Percentiles rank a stretch among this genome's conserved stretches.
These are phyloP conservation scores for Cynaeus angustus DNA, from an alignment of 2,888 invertebrate genomes.

Conservation along the genomic window DNA sequence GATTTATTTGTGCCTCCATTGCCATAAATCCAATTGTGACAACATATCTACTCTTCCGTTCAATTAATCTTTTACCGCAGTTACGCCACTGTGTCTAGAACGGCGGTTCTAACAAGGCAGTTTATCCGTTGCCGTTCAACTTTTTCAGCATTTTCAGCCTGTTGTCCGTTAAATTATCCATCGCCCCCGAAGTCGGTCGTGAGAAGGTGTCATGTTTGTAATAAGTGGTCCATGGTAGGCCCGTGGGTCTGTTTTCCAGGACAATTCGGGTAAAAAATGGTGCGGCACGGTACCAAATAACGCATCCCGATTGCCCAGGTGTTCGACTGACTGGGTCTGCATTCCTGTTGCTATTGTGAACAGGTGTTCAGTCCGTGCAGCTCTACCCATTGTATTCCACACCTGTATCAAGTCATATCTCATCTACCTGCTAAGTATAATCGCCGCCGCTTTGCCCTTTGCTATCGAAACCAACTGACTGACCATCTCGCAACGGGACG, in stretches of 20 bases:
- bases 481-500: conserved; percentile 11
- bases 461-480: conserved; percentile 20
- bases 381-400: conserved; percentile 64
- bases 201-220: conserved; percentile 32
- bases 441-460: conserved; percentile 49
- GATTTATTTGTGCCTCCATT: too few relatives aligned
- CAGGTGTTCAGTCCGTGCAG: conserved; percentile 63
- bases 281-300: conserved; percentile 46
- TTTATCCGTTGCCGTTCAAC: not conserved
- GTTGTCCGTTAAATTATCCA: not conserved
- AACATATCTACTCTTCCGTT: too few relatives aligned
- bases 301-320: conserved; percentile 63
- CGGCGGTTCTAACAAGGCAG: too few relatives aligned
- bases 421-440: conserved; percentile 65
- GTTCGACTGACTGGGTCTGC: conserved; percentile 65
- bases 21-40: too few relatives aligned
- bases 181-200: conserved; percentile 29
- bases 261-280: conserved; percentile 43
- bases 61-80: too few relatives aligned
- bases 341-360: conserved; percentile 67
- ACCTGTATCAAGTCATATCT: conserved; percentile 69
- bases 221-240: conserved; percentile 31
- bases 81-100: too few relatives aligned
- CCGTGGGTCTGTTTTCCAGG: conserved; percentile 13
- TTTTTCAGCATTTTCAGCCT: not conserved